A percentile compares a stretch with the other conserved stretches of the same genome.
phyloP scores from a whole-genome alignment of 2,888 invertebrate species.

The Torymus auratus region DNA sequence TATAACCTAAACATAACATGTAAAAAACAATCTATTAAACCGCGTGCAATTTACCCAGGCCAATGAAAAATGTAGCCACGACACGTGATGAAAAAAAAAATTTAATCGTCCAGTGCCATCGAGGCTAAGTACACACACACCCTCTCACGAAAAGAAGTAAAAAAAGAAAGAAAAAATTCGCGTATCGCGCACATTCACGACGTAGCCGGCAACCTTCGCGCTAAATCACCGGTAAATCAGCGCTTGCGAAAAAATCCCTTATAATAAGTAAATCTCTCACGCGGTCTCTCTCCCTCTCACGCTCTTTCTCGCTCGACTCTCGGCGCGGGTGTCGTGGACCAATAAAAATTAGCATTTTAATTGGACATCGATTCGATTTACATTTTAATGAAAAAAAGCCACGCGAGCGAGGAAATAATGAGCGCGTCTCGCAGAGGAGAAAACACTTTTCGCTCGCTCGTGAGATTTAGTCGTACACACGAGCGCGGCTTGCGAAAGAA shows the following conservation, averaged over 20 bases:
- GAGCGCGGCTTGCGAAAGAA: no score
- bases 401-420: not conserved
- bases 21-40: conserved; percentile 5
- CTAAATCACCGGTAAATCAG: conserved; percentile 5
- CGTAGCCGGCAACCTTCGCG: not conserved
- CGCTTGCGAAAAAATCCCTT: conserved; percentile 6
- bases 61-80: conserved; percentile 26
- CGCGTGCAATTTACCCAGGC: not conserved
- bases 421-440: not conserved
- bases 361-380: conserved; percentile 53
- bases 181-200: not conserved
- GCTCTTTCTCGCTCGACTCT: conserved; percentile 1
- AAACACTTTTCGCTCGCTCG: not conserved
- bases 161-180: not conserved
- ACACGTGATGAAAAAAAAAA: conserved; percentile 31
- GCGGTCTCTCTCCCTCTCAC: not conserved
- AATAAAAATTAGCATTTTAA: conserved; percentile 58
- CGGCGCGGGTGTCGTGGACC: not conserved
- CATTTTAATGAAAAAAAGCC: conserved; percentile 51
- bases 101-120: conserved; percentile 21
- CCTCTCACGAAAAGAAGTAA: not conserved
- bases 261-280: conserved; percentile 44
- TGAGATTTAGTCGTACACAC: no score
- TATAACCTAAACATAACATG: not conserved
- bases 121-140: not conserved